Percentiles rank a stretch among this genome's conserved stretches.
Evolutionary conservation across 2,113 vertebrate genomes (phyloP).

Genomic region (Crypturellus undulatus): DNA sequence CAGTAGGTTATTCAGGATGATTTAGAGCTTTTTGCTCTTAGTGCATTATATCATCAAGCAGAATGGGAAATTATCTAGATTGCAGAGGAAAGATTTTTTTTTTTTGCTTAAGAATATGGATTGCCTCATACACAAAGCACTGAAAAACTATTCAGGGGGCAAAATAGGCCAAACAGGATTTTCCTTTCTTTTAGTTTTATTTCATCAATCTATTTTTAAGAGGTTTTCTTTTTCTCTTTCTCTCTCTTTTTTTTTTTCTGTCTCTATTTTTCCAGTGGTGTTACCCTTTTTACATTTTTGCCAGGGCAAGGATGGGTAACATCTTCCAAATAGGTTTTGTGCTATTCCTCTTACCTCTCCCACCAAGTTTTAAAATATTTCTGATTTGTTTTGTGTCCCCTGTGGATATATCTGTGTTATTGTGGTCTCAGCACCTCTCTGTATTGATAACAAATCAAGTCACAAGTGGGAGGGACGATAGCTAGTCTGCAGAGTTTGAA

Average conservation of each 20-base stretch:
- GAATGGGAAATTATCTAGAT: constrained; percentile 48
- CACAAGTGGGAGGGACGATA: not conserved
- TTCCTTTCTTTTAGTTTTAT: not conserved
- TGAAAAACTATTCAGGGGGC: not conserved
- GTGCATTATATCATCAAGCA: constrained; percentile 19
- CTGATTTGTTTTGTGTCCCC: not conserved
- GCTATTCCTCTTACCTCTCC: not conserved
- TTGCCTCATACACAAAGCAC: not conserved
- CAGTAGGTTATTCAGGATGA: constrained; percentile 11
- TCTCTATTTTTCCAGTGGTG: not conserved
- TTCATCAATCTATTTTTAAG: not conserved
- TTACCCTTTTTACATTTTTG: not conserved
- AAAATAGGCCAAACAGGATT: constrained; percentile 16
- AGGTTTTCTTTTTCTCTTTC: not conserved
- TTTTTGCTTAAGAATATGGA: constrained; percentile 34
- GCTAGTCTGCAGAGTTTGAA: not conserved
- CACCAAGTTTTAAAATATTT: not conserved
- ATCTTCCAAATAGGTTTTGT: not conserved
- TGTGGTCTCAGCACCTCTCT: not conserved
- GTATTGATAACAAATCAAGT: not conserved
- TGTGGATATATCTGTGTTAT: not conserved
- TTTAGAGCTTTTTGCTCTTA: constrained; percentile 51
- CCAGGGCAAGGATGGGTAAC: not conserved
- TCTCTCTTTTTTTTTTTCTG: not conserved
- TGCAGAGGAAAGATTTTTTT: constrained; percentile 14